Evolutionary conservation across 2,797 vertebrate species (phyloP), one percentile per base, ranked within the genome.

Genomic region (Rhinogobio ventralis): DNA sequence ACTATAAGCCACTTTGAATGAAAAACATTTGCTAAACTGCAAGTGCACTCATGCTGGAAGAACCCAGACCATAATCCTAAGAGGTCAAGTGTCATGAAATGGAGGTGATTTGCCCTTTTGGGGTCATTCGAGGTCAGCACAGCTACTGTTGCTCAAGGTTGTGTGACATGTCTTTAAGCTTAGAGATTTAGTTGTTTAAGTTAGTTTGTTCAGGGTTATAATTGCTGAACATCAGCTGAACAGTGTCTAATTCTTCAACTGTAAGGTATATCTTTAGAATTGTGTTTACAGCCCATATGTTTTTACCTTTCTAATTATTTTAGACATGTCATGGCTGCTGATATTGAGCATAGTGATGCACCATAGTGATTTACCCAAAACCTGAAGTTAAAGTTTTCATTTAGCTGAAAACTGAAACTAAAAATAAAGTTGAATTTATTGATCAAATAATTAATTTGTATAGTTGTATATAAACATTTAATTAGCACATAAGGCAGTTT

Each of bases 51-150:
- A 79, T 62, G 75, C 76, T 83, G 19, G 13, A 74, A 51, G 42
- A 82, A n/a, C 55, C 42, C 42, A 33, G 7, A 55, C 45, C 17
- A 15, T 39, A 30, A 60, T 78, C 25, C 25, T 78, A 5, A 36
- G 25, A 49, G 75, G 75, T 71, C 53, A 84, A 60, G 51, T 53
- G 66, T 79, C 67, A 30, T 71, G 49, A 67, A 77, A 77, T 45
- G 36, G 23, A 5, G 5, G n/a, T 53, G 33, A n/a, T 53, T 42
- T 39, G n/a, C 10, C 72, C 3, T 7, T 55, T 76, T 42, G 60
- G 19, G 10, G 45, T 83, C 60, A 51, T 64, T 33, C 15, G 7
- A 62, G 17, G 14, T 82, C 55, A 28, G 42, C 53, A 60, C 23
- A 30, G 39, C 33, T 45, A 9, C 23, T 72, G 55, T 53, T 83